A percentile compares a stretch with the other conserved stretches of the same genome.
Evolutionary conservation across 2,113 vertebrate species (phyloP).

Genomic region (Neodontobutis hainanensis): DNA sequence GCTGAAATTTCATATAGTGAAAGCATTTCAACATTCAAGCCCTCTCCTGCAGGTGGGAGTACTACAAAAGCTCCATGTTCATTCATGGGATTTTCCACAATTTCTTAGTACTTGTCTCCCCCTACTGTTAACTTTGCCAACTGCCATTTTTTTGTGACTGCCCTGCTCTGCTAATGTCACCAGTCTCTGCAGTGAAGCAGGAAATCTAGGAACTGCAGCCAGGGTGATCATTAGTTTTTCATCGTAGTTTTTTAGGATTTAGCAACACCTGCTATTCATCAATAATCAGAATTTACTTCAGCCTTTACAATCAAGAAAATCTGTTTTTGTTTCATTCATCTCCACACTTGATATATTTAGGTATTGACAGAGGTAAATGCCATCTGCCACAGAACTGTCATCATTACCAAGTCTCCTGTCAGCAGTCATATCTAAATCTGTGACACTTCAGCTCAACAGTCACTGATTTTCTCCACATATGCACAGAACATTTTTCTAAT

Average conservation of each 20-base stretch:
- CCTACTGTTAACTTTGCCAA: conserved; percentile 68
- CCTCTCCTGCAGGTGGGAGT: conserved; percentile 43
- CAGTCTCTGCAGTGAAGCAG: conserved; percentile 12
- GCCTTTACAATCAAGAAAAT: too few species aligned
- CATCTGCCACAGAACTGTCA: conserved; percentile 52
- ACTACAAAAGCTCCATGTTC: conserved; percentile 42
- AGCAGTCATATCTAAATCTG: conserved; percentile 58
- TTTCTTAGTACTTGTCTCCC: conserved; percentile 70
- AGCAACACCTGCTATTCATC: too few species aligned
- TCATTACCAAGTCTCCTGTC: conserved; percentile 38
- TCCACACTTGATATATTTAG: conserved; percentile 24
- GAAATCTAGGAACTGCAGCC: conserved; percentile 1
- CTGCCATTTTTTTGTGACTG: conserved; percentile 8
- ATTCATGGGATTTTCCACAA: conserved; percentile 49
- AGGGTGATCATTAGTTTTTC: background rate
- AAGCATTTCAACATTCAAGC: conserved; percentile 24
- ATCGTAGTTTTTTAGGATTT: too few species aligned
- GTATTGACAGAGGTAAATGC: conserved; percentile 48
- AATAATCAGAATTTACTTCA: too few species aligned
- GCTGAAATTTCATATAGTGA: conserved; percentile 11
- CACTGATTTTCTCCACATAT: conserved; percentile 33
- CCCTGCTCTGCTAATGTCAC: background rate
- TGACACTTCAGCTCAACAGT: conserved; percentile 27
- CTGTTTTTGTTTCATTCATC: background rate
- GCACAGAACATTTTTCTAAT: too few species aligned